These are phyloP conservation scores for Lordiphosa andalusiaca DNA, from an alignment of 2,888 invertebrate species.

Conservation along the genomic window DNA sequence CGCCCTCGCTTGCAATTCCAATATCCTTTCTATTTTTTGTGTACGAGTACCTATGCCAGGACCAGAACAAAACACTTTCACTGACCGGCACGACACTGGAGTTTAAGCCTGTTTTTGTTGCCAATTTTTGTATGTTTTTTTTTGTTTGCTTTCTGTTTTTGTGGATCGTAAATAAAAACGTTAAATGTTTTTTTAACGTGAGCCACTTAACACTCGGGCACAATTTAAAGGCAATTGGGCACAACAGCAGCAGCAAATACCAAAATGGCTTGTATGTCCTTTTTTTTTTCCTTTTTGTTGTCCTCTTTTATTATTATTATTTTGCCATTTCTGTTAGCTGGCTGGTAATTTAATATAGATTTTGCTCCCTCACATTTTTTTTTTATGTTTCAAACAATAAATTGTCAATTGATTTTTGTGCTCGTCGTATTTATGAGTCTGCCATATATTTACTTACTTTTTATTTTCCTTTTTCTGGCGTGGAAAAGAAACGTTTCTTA, in stretches of 20 bases:
- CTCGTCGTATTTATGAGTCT: slow-evolving; percentile 50
- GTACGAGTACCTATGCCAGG: slow-evolving; percentile 37
- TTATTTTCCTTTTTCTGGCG: slow-evolving; percentile 8
- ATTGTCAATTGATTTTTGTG: slow-evolving; percentile 73
- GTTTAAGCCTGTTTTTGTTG: slow-evolving; percentile 1
- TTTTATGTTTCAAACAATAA: slow-evolving; percentile 67
- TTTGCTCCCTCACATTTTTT: slow-evolving; percentile 50
- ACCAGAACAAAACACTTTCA: slow-evolving; percentile 64
- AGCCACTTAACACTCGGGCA: slow-evolving; percentile 70
- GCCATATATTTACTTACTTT: slow-evolving; percentile 33
- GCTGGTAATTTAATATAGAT: slow-evolving; percentile 71
- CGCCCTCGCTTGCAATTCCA: slow-evolving; percentile 30
- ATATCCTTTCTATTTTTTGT: slow-evolving; percentile 33
- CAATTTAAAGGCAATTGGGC: slow-evolving; percentile 74
- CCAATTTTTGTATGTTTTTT: slow-evolving; percentile 10
- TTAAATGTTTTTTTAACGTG: slow-evolving; percentile 74
- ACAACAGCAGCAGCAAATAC: slow-evolving; percentile 40
- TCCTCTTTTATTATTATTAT: slow-evolving; percentile 59
- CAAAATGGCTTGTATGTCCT: slow-evolving; percentile 1
- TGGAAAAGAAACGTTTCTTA: slow-evolving; percentile 27
- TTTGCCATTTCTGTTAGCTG: slow-evolving; percentile 63
- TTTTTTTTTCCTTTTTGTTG: slow-evolving; percentile 11
- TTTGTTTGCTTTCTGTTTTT: slow-evolving; percentile 41
- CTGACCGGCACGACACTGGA: slow-evolving; percentile 4
- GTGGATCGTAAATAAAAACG: slow-evolving; percentile 70